These are phyloP conservation scores for Melanerpes aurifrons DNA, from an alignment of 2,113 vertebrate genomes.

Conservation along the genomic window DNA sequence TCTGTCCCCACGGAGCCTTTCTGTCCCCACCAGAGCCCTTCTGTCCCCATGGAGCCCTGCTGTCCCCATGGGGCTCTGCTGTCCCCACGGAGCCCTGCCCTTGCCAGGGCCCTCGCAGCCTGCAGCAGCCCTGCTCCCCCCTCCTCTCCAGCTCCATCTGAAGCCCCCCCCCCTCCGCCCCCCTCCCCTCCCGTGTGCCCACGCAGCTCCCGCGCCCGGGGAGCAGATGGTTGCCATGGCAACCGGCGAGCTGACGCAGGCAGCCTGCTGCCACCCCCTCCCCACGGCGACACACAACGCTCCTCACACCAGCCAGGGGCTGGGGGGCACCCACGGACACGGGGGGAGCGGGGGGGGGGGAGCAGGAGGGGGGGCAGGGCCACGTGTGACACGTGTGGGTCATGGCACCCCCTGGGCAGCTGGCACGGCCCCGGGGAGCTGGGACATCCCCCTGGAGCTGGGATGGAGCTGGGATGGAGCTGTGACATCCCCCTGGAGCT, in stretches of 20 bases:
- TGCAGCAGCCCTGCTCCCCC: not conserved
- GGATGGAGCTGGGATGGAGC: too few species aligned
- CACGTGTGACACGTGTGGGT: too few species aligned
- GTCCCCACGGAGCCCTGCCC: not conserved
- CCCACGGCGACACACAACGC: not conserved
- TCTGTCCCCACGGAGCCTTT: too few species aligned
- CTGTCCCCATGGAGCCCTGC: too few species aligned
- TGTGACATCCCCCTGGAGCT: not conserved
- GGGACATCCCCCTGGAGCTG: not conserved
- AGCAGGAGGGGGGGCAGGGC: too few species aligned
- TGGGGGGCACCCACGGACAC: too few species aligned
- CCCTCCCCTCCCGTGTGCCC: not conserved
- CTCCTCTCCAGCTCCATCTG: not conserved
- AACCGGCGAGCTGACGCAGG: slow-evolving; percentile 43
- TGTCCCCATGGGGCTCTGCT: too few species aligned
- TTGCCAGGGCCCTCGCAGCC: not conserved
- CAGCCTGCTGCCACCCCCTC: not conserved
- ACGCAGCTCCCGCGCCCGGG: not conserved
- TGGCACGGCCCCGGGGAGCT: not conserved
- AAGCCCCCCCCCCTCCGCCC: not conserved
- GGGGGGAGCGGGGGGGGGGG: too few species aligned
- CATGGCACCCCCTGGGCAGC: too few species aligned
- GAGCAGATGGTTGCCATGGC: slow-evolving; percentile 49
- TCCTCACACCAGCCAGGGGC: too few species aligned
- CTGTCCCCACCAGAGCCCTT: too few species aligned